A percentile compares a stretch with the other conserved stretches of the same genome.
Evolutionary conservation across 1,140 invertebrate species (phyloP).

Genomic region (Diploscapter pachys): DNA sequence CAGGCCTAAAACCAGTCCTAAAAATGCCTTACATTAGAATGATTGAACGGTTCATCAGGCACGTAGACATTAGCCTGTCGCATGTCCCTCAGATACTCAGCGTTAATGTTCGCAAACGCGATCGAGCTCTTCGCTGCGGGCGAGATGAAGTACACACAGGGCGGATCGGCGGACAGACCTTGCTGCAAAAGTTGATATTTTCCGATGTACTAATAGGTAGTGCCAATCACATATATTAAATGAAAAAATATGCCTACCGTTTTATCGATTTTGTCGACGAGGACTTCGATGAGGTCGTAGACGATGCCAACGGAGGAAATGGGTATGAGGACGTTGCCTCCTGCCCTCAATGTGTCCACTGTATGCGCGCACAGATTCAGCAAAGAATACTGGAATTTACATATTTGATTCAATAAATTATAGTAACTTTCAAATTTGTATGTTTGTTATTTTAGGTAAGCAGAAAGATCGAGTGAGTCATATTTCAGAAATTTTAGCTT

Average conservation of each 20-base stretch:
- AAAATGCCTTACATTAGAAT: slow-evolving; percentile 66
- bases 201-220: no score
- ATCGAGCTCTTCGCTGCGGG: slow-evolving; percentile 87
- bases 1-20: slow-evolving; percentile 10
- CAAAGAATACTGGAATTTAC: not conserved
- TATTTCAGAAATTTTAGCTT: no score
- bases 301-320: slow-evolving; percentile 89
- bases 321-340: slow-evolving; percentile 90
- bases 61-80: slow-evolving; percentile 86
- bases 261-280: slow-evolving; percentile 81
- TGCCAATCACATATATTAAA: no score
- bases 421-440: not conserved
- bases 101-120: slow-evolving; percentile 92
- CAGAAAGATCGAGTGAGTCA: no score
- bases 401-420: not conserved
- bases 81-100: slow-evolving; percentile 83
- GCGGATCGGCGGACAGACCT: slow-evolving; percentile 63
- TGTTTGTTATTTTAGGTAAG: no score
- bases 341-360: slow-evolving; percentile 62
- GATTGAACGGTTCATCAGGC: slow-evolving; percentile 92
- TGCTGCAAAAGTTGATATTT: slow-evolving; percentile 31
- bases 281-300: slow-evolving; percentile 94
- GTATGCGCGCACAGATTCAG: slow-evolving; percentile 3
- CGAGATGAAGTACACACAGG: slow-evolving; percentile 87
- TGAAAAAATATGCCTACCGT: slow-evolving; percentile 70